Base-by-base conservation (phyloP, 1,140 invertebrate species). In the Metopolophium dirhodum region DNA sequence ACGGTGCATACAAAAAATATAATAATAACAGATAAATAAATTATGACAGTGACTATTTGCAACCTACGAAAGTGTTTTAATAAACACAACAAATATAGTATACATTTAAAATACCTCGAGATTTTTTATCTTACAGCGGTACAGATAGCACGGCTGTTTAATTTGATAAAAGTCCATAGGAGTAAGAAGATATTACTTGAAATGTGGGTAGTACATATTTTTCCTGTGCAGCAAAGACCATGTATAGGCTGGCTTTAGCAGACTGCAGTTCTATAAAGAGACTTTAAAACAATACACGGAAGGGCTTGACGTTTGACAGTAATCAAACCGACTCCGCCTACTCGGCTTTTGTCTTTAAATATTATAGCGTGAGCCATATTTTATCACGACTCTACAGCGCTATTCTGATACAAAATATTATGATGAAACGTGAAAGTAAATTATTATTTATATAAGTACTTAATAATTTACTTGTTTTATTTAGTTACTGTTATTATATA, bases 111-210 rank as follows among this genome's bases (percentile, higher is more conserved):
- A 77, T 94, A 94, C 93, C 93, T 94, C 51, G 20, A 94, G 83
- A 47, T 92, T 57, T n/a, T 61, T 93, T 87, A 94, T 92, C 26
- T 89, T 91, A 41, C 93, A 94, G 47, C 93, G 93, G 47, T 94
- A 94, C 57, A 87, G n/a, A 89, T 94, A 94, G 41, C 93, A 94
- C 26, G 93, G 93, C 54, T 94, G 93, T 89, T 91, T 93, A 9
- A 92, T 91, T 88, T 91, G 77, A 88, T 92, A 94, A 49, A 92
- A 92, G 22, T 92, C 89, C 89, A 90, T 90, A 45, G 7, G 37
- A 41, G 26, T 90, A 37, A 23, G 35, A 68, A 45, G 35, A 45
- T 35, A 30, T 90, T 45, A 61, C 37, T 68, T 45, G 26, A 68
- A 47, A 45, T 45, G 54, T 45, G 37, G 89, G 54, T 41, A 90